Evolutionary conservation across 1,140 invertebrate species (phyloP).

Genomic region (Uloborus diversus): DNA sequence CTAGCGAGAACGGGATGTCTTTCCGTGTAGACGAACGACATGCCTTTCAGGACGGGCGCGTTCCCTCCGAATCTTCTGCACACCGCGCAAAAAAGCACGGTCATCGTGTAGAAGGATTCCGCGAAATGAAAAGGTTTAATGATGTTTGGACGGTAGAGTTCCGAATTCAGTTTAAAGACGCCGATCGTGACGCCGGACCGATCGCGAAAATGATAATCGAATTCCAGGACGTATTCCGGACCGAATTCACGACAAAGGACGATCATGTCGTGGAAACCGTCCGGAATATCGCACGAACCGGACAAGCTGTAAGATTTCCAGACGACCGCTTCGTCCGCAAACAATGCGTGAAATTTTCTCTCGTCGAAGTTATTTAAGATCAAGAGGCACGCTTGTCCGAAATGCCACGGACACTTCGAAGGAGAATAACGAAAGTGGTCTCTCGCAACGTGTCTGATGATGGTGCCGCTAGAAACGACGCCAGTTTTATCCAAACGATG

Average conservation of each 20-base stretch:
- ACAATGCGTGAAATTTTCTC: not conserved
- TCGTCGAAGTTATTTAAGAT: too few species aligned
- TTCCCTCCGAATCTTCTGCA: not conserved
- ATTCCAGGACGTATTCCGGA: constrained; percentile 4
- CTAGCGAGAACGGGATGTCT: constrained; percentile 9
- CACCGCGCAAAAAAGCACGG: not conserved
- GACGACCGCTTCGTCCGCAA: not conserved
- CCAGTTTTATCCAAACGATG: too few species aligned
- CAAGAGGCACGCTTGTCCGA: too few species aligned
- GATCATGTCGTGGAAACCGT: constrained; percentile 28
- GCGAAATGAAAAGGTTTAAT: constrained; percentile 8
- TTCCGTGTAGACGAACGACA: constrained; percentile 24
- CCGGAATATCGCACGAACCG: too few species aligned
- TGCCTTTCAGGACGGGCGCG: not conserved
- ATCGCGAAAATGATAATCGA: constrained; percentile 1
- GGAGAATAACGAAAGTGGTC: too few species aligned
- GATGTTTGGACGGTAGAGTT: constrained; percentile 7
- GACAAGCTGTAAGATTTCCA: not conserved
- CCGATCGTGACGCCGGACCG: not conserved
- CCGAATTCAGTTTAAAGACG: constrained; percentile 9
- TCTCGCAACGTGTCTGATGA: too few species aligned
- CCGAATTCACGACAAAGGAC: not conserved
- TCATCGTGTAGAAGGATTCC: constrained; percentile 21
- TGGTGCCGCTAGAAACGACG: too few species aligned
- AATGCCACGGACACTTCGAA: too few species aligned